phyloP scores from a whole-genome alignment of 2,888 invertebrate genomes.

The Zele albiditarsus region DNA sequence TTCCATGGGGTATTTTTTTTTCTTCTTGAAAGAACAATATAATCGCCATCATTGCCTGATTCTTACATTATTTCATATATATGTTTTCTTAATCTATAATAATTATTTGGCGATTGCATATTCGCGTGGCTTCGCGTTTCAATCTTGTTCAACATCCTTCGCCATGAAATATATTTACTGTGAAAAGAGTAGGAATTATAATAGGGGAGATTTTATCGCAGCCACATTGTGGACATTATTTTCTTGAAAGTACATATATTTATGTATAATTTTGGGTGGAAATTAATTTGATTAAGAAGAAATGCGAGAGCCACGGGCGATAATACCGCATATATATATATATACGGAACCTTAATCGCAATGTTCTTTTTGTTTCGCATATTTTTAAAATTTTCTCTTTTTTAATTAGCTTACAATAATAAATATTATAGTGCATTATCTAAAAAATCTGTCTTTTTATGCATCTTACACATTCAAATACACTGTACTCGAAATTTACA shows the following conservation, averaged over 20 bases:
- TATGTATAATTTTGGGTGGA: background rate
- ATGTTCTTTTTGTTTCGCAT: constrained; percentile 11
- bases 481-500: constrained; percentile 69
- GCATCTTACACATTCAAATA: constrained; percentile 69
- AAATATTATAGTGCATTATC: constrained; percentile 71
- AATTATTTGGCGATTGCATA: background rate
- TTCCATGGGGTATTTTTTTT: constrained; percentile 42
- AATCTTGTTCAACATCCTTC: background rate
- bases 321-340: background rate
- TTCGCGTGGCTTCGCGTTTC: background rate
- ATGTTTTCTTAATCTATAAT: background rate
- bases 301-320: background rate
- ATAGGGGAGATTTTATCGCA: background rate
- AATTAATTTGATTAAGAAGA: background rate
- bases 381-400: background rate
- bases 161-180: background rate
- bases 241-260: background rate
- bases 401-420: constrained; percentile 56
- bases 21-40: constrained; percentile 58
- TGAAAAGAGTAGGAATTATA: background rate
- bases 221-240: background rate
- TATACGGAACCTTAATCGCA: background rate
- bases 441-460: constrained; percentile 70
- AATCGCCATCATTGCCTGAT: background rate
- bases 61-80: background rate